These are phyloP conservation scores for Pipa parva DNA, from an alignment of 2,113 vertebrate genomes.

Conservation along the genomic window DNA sequence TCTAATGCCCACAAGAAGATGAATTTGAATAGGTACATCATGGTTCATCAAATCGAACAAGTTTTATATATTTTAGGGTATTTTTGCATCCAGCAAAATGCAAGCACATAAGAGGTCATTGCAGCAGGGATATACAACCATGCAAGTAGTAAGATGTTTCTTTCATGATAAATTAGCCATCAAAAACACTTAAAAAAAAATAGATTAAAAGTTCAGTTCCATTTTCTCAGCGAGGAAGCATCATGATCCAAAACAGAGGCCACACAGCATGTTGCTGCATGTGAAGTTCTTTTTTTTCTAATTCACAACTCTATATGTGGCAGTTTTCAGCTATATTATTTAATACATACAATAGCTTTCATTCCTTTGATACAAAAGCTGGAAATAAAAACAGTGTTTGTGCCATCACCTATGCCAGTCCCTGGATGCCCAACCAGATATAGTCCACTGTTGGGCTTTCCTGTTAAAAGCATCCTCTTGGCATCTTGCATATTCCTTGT, in stretches of 20 bases:
- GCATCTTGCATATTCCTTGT: constrained; percentile 8
- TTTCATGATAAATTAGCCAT: constrained; percentile 39
- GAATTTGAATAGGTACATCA: not conserved
- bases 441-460: constrained; percentile 12
- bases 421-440: constrained; percentile 15
- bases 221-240: constrained; percentile 38
- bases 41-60: constrained; percentile 2
- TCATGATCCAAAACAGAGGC: constrained; percentile 38
- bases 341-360: constrained; percentile 38
- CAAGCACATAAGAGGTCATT: constrained; percentile 16
- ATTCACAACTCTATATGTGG: constrained; percentile 12
- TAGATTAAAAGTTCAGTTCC: constrained; percentile 45
- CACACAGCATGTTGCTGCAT: constrained; percentile 1
- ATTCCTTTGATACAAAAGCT: constrained; percentile 44
- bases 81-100: not conserved
- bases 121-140: constrained; percentile 27
- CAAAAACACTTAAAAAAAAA: constrained; percentile 60
- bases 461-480: constrained; percentile 1
- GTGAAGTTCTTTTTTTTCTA: constrained; percentile 15
- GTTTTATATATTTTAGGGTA: constrained; percentile 20
- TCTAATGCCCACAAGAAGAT: not conserved
- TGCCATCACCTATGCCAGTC: constrained; percentile 37
- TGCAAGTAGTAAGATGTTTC: constrained; percentile 47
- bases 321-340: constrained; percentile 34
- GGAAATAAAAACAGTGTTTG: constrained; percentile 37